Base-by-base conservation (phyloP, 1,140 invertebrate genomes). In the Nilaparvata lugens region DNA sequence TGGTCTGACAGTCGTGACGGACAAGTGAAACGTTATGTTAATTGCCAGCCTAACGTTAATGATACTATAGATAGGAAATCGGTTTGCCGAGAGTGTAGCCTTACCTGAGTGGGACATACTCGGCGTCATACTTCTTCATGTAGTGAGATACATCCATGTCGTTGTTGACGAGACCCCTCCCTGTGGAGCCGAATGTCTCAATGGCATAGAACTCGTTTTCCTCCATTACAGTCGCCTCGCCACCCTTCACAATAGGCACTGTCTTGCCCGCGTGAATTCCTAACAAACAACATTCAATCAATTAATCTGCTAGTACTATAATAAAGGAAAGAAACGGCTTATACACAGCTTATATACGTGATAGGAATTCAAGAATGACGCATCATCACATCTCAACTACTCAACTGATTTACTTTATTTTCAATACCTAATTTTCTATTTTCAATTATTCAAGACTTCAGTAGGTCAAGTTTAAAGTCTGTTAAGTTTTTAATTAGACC, bases 61-160 rank as follows among this genome's bases (percentile, higher is more conserved):
- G n/a, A n/a, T n/a, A n/a, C n/a, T n/a, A n/a, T n/a, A n/a, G n/a
- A n/a, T n/a, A n/a, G n/a, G n/a, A n/a, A n/a, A 9, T 52, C 21
- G 13, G 13, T 13, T 52, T 11, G 9, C 11, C 11, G 9, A 0
- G 43, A 2, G 42, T 52, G 51, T 4, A 25, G 42, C 16, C 18
- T 70, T 70, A 84, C 80, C 81, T 77, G 42, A 97, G 73, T 56
- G 93, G 93, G 43, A 96, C 90, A 76, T 90, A 95, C 61, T 90
- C 88, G 73, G 87, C 85, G 68, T 99, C 95, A 75, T 91, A 99
- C 72, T 97, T 96, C 75, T 98, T 99, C 97, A 99, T 99, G 71
- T 99, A 99, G 78, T 99, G 97, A 28, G 95, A 98, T 63, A 90
- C 93, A 70, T 99, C 97, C 89, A 98, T 95, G 73, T 99, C 97